Percentiles rank a stretch among this genome's conserved stretches.
Conservation (phyloP, 2,113 vertebrate genomes). For the Irena cyanogastra region DNA sequence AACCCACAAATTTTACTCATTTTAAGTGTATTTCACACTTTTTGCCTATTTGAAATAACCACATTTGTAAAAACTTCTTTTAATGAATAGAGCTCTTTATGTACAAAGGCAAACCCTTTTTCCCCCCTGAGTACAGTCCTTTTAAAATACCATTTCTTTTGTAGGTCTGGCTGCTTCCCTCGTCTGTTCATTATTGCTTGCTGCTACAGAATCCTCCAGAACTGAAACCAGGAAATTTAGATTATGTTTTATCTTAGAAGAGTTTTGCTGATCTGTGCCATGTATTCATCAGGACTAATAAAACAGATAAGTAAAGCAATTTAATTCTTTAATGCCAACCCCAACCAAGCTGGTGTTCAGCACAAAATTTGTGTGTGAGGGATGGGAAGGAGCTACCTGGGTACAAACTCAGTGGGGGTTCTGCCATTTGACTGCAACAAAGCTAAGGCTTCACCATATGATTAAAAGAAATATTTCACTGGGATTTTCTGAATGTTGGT, state of each 20-base stretch:
- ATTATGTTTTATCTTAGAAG: neutral
- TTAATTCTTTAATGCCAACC: neutral
- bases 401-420: neutral
- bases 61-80: slow-evolving; percentile 54
- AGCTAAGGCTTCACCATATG: neutral
- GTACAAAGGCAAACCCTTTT: slow-evolving; percentile 41
- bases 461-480: neutral
- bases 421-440: neutral
- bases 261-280: neutral
- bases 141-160: slow-evolving; percentile 42
- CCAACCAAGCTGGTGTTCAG: neutral
- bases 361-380: neutral
- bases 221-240: neutral
- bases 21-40: slow-evolving; percentile 60
- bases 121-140: neutral
- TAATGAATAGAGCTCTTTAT: slow-evolving; percentile 61
- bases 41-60: slow-evolving; percentile 50
- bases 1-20: slow-evolving; percentile 42
- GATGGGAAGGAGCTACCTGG: neutral
- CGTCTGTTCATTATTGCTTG: slow-evolving; percentile 60
- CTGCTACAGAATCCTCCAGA: slow-evolving; percentile 23
- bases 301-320: slow-evolving; percentile 37
- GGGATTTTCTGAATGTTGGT: neutral
- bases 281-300: neutral
- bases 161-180: slow-evolving; percentile 70